phyloP scores from a whole-genome alignment of 92 coral and sea anemone species.

The Epizoanthus stellaris region DNA sequence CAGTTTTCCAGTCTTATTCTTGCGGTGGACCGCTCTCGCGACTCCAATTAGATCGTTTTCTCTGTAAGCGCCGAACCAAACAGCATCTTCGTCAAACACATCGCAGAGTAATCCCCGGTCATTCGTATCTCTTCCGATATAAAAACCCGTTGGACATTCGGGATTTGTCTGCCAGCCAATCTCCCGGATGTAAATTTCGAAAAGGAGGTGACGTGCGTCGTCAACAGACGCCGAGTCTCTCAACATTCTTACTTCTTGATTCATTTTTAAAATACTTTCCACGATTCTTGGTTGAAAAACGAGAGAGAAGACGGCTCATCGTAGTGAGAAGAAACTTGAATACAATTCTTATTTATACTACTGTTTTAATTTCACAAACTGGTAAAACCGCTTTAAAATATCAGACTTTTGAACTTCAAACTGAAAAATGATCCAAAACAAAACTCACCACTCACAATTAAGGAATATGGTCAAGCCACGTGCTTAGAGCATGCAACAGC shows the following conservation, averaged over 20 bases:
- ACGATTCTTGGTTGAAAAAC: neutral
- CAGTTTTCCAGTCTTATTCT: slow-evolving; percentile 60
- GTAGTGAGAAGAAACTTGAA: neutral
- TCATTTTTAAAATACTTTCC: slow-evolving; percentile 25
- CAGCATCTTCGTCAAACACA: slow-evolving; percentile 56
- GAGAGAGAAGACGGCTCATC: neutral
- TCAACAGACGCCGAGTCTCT: slow-evolving; percentile 52
- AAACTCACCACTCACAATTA: slow-evolving; percentile 8
- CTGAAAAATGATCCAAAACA: neutral
- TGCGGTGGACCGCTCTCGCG: slow-evolving; percentile 63
- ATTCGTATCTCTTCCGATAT: slow-evolving; percentile 43
- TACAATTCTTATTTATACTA: neutral
- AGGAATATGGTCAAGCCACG: slow-evolving; percentile 2
- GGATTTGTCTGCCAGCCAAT: slow-evolving; percentile 58
- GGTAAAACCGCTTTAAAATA: slow-evolving; percentile 32
- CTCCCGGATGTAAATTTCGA: slow-evolving; percentile 57
- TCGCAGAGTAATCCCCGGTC: slow-evolving; percentile 62
- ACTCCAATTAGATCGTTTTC: slow-evolving; percentile 50
- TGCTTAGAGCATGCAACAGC: slow-evolving; percentile 15
- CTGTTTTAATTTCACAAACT: neutral
- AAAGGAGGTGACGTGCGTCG: slow-evolving; percentile 59
- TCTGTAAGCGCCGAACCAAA: slow-evolving; percentile 68
- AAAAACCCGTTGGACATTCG: slow-evolving; percentile 62
- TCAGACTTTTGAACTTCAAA: slow-evolving; percentile 34
- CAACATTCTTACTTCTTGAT: slow-evolving; percentile 51